These are phyloP conservation scores for Dufourea novaeangliae DNA, from an alignment of 1,140 invertebrate species.

Conservation along the genomic window DNA sequence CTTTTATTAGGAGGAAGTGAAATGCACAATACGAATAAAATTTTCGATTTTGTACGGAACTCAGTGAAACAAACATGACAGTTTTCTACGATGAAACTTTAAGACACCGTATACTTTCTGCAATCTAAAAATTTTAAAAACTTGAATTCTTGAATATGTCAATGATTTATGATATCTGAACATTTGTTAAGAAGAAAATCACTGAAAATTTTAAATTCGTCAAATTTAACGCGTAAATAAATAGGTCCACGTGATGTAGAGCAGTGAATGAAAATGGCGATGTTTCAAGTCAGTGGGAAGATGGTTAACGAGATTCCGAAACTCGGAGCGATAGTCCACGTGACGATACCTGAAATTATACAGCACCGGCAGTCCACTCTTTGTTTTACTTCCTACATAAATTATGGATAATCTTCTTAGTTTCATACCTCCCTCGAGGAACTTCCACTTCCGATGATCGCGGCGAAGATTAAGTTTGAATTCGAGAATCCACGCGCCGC, in stretches of 20 bases:
- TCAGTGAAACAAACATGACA: too few relatives aligned
- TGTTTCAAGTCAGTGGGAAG: slow-evolving; percentile 35
- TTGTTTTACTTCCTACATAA: slow-evolving; percentile 67
- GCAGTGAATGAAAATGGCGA: slow-evolving; percentile 20
- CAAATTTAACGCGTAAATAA: not conserved
- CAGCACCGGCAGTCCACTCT: slow-evolving; percentile 55
- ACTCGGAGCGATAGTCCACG: slow-evolving; percentile 53
- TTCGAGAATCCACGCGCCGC: slow-evolving; percentile 8
- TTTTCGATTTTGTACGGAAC: too few relatives aligned
- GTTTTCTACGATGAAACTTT: too few relatives aligned
- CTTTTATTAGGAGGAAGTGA: too few relatives aligned
- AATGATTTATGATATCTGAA: too few relatives aligned
- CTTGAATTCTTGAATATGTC: too few relatives aligned
- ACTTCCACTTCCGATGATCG: slow-evolving; percentile 52
- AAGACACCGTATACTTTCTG: too few relatives aligned
- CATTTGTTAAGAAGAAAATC: too few relatives aligned
- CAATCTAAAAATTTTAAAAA: too few relatives aligned
- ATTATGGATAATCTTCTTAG: slow-evolving; percentile 66
- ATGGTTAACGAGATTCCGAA: slow-evolving; percentile 62
- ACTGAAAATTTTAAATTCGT: not conserved
- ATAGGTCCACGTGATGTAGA: not conserved
- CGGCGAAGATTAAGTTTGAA: slow-evolving; percentile 47
- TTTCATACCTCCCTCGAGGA: slow-evolving; percentile 40
- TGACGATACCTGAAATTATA: slow-evolving; percentile 57
- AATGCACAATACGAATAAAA: too few relatives aligned